Conservation (phyloP, 2,113 vertebrate genomes). For the Microtus montanus region DNA sequence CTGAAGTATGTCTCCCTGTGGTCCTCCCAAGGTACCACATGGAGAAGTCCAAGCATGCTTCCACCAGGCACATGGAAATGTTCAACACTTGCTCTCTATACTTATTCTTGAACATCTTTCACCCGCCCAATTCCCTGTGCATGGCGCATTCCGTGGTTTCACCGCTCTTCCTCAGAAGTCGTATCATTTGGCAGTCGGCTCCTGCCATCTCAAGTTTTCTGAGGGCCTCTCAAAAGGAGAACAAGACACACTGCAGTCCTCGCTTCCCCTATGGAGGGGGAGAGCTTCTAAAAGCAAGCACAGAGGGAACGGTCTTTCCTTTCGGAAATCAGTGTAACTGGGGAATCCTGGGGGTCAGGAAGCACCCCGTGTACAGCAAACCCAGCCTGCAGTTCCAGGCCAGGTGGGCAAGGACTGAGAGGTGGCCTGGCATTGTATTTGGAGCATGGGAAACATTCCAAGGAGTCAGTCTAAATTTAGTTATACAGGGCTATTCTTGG, state of each 20-base stretch:
- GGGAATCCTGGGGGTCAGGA: background rate
- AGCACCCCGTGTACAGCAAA: background rate
- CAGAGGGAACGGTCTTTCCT: background rate
- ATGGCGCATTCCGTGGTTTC: background rate
- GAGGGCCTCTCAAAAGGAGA: background rate
- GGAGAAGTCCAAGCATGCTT: background rate
- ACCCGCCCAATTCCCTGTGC: background rate
- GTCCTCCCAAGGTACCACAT: background rate
- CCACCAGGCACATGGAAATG: background rate
- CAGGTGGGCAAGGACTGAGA: background rate
- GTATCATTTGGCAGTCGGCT: conserved; percentile 1
- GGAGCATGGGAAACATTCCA: background rate
- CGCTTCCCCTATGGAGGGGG: background rate
- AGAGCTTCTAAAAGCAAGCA: background rate
- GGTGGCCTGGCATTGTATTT: background rate
- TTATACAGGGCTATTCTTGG: background rate
- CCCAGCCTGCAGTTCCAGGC: background rate
- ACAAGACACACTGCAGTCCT: background rate
- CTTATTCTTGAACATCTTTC: background rate
- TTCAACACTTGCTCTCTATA: background rate
- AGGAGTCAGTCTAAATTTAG: background rate
- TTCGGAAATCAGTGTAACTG: background rate
- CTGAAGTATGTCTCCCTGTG: background rate
- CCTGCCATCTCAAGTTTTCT: background rate
- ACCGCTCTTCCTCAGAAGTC: background rate